phyloP scores from a whole-genome alignment of 2,797 vertebrate genomes.

The Myripristis jacobus region DNA sequence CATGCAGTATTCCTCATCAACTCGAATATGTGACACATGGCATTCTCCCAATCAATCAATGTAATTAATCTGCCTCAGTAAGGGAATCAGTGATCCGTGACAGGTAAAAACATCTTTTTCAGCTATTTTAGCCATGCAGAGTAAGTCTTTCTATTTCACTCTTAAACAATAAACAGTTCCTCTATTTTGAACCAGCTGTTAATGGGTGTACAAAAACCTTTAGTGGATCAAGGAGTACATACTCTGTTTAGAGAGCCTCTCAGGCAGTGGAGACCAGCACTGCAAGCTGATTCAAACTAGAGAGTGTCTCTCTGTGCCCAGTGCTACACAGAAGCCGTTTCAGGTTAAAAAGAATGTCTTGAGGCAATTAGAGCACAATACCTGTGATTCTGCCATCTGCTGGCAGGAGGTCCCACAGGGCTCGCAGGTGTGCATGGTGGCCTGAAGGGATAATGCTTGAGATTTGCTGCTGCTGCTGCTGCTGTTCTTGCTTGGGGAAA shows the following conservation, averaged over 20 bases:
- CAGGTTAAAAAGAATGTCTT: not conserved
- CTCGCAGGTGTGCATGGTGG: slow-evolving; percentile 47
- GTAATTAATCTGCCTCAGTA: slow-evolving; percentile 53
- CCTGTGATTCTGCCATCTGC: slow-evolving; percentile 76
- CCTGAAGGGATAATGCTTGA: slow-evolving; percentile 47
- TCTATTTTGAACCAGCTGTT: too few species aligned
- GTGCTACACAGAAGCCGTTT: not conserved
- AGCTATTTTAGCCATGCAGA: slow-evolving; percentile 45
- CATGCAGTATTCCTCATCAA: slow-evolving; percentile 25
- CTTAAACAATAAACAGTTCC: too few species aligned
- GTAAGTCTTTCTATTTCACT: not conserved
- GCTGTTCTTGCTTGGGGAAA: slow-evolving; percentile 48
- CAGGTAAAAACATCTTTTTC: slow-evolving; percentile 46
- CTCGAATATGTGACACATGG: slow-evolving; percentile 49
- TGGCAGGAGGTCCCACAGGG: slow-evolving; percentile 55
- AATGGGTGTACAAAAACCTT: too few species aligned
- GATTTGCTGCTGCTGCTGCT: slow-evolving; percentile 33
- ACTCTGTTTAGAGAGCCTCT: not conserved
- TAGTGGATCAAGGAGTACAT: not conserved
- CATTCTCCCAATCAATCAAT: slow-evolving; percentile 11
- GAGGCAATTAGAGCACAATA: slow-evolving; percentile 32
- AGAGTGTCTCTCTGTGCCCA: slow-evolving; percentile 9
- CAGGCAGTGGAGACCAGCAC: not conserved
- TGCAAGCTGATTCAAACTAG: not conserved
- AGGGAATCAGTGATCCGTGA: slow-evolving; percentile 40